Base-by-base conservation (phyloP, 2,888 invertebrate species). In the Mesorhabditis belari region DNA sequence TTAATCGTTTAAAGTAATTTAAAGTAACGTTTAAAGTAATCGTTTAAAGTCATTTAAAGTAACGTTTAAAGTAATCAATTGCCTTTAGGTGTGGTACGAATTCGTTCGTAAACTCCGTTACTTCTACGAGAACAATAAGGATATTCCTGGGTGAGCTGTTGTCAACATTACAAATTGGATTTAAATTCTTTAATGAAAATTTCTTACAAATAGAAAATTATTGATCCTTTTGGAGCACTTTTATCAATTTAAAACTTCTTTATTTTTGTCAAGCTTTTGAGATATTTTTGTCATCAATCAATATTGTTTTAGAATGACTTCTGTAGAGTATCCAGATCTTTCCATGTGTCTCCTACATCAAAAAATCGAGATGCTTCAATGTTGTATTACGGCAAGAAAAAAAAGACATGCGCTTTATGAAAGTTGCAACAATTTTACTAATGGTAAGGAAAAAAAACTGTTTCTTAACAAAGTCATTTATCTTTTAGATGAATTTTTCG, bases 51-150 rank as follows among this genome's bases (percentile, higher is more conserved):
- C n/a, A n/a, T n/a, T n/a, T n/a, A n/a, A n/a, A n/a, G n/a, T n/a
- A n/a, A n/a, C n/a, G n/a, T n/a, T n/a, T n/a, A n/a, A n/a, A n/a
- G n/a, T n/a, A n/a, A n/a, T n/a, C n/a, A n/a, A n/a, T n/a, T n/a
- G n/a, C 24, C 55, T 60, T 5, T 66, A 67, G 28, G 55, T 70
- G 17, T 96, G 95, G 95, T 89, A 90, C 76, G 92, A 93, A 81
- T 90, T 96, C 80, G 87, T 89, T 0, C 88, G 91, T 74, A 92
- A 93, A 82, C 86, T 96, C 81, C 87, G 93, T 66, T 89, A 89
- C 78, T 85, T 92, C 27, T 92, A 92, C 90, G 93, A 95, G 76
- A 88, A 88, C 75, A 86, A 86, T 58, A 86, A 88, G 64, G 80
- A 85, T 44, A 87, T 93, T 70, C 89, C 90, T 24, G 92, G 92